phyloP scores from a whole-genome alignment of 2,888 invertebrate genomes.

The Tetrapedia diversipes region DNA sequence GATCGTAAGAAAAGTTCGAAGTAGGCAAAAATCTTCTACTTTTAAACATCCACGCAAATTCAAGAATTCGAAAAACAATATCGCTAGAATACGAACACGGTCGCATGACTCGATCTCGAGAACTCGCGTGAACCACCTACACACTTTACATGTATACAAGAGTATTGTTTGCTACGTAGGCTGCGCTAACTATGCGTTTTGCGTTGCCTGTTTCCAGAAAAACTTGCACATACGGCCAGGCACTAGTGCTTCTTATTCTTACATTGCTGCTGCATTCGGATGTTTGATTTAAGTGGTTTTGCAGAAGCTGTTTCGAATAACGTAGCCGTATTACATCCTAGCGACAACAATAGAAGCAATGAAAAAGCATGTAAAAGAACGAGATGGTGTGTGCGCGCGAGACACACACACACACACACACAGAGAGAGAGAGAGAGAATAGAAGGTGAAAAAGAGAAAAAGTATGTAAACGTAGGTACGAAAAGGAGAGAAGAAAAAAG shows the following conservation, averaged over 20 bases:
- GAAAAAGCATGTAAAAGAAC: no score
- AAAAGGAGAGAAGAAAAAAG: background rate
- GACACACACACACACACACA: no score
- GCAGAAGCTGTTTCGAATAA: no score
- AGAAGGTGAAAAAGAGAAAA: background rate
- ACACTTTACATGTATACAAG: background rate
- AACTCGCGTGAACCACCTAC: conserved; percentile 27
- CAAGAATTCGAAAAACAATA: conserved; percentile 13
- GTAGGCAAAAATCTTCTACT: background rate
- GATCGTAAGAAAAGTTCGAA: no score
- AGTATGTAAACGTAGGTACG: background rate
- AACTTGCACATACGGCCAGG: background rate
- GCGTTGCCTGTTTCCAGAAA: background rate
- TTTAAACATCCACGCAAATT: background rate
- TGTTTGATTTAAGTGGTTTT: background rate
- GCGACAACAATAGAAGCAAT: no score
- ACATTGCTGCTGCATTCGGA: background rate
- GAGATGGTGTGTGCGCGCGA: no score
- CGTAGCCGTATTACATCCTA: no score
- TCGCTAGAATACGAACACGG: conserved; percentile 13
- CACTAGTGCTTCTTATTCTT: background rate
- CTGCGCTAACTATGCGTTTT: conserved; percentile 11
- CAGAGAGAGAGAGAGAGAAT: background rate
- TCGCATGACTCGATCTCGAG: conserved; percentile 18
- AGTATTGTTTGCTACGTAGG: conserved; percentile 6